Evolutionary conservation across 2,113 vertebrate species (phyloP), one percentile per base, ranked within the genome.

Genomic region (Motacilla tschutschensis): DNA sequence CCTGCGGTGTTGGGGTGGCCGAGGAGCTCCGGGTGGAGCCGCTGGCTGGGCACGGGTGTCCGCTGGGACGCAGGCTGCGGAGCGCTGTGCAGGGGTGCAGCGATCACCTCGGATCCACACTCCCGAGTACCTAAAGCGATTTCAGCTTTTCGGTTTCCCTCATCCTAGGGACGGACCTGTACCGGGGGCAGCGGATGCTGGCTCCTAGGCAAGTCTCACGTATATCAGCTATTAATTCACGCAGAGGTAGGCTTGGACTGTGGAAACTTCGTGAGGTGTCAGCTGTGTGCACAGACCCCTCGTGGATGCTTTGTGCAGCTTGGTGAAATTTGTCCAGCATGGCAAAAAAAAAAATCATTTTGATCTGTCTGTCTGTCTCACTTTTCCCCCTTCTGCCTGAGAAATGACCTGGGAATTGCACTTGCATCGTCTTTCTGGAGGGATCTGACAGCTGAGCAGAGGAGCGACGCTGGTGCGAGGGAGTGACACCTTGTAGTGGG

Each of bases 41-140:
- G 6, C 69, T 7, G 69, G 33, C 64, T 8, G 73, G 33, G 22
- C 29, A 4, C 22, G 12, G 31, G 13, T 5, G 55, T 15, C 67
- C 18, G 33, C 28, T 21, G 31, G 11, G 69, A 15, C 9, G 13
- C 44, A 0, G 10, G 2, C 24, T 53, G 71, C 55, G n/a, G 58
- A 31, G 24, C 17, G 26, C 29, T 36, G 2, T 6, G 0, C 40
- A 2, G 44, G 35, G 35, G 11, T 4, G 36, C 31, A 0, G 9
- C 38, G 2, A 4, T 46, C 40, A 1, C 26, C 48, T 22, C 47
- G 2, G 9, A 5, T 18, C 19, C 53, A 0, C 36, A 0, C 62
- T 44, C 38, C 13, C 0, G 0, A 7, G 9, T 17, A 4, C 38
- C 38, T 13, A 4, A 14, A 0, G 33, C 5, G 9, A 13, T 11